phyloP scores from a whole-genome alignment of 2,797 vertebrate genomes.

The Botia almorhae region DNA sequence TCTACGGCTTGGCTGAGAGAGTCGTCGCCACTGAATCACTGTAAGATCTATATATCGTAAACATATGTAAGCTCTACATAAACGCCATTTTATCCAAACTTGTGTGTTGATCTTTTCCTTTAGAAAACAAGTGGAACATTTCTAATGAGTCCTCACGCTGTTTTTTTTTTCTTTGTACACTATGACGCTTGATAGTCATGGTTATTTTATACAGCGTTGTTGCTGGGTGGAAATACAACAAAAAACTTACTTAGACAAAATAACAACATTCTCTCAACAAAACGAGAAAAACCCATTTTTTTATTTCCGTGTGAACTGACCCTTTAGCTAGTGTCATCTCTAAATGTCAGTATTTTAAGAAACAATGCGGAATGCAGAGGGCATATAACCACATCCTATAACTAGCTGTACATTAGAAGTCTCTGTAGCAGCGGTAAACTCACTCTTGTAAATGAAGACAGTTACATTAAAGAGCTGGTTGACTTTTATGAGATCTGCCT shows the following conservation, averaged over 20 bases:
- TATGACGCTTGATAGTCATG: no score
- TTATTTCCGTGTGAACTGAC: neutral
- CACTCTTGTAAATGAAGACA: neutral
- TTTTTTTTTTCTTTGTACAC: no score
- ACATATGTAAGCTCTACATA: no score
- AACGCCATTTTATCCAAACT: no score
- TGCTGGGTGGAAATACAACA: neutral
- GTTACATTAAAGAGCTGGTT: conserved; percentile 25
- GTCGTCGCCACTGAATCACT: conserved; percentile 97
- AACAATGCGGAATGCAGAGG: neutral
- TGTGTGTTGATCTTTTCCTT: neutral
- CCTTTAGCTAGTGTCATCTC: neutral
- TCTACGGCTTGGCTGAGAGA: conserved; percentile 93
- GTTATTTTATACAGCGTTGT: neutral
- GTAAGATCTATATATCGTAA: conserved; percentile 85
- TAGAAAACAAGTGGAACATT: neutral
- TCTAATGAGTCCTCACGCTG: neutral
- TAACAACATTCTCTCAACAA: neutral
- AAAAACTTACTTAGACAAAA: neutral
- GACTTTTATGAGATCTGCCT: neutral
- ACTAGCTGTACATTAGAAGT: neutral
- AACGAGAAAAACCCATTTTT: neutral
- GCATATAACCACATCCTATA: neutral
- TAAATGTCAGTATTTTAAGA: neutral
- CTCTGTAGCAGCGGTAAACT: neutral